Percentiles rank a stretch among this genome's conserved stretches.
phyloP scores from a whole-genome alignment of 1,140 invertebrate species.

The Tachypleus tridentatus region DNA sequence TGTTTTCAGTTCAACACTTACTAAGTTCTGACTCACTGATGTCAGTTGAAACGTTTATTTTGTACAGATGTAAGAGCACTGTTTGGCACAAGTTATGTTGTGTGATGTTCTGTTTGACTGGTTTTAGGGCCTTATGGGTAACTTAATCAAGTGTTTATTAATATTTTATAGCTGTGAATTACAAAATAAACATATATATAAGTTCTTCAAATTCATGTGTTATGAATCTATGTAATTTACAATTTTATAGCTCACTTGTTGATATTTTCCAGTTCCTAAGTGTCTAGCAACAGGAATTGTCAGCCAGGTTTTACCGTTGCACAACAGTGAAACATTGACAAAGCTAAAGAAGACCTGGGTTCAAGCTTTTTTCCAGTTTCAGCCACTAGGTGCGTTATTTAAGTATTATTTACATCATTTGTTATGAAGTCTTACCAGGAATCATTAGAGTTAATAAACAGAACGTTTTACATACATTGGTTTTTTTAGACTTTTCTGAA shows the following conservation, averaged over 20 bases:
- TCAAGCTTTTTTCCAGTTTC: slow-evolving; percentile 61
- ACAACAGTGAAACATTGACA: slow-evolving; percentile 62
- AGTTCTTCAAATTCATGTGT: background rate
- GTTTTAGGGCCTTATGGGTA: background rate
- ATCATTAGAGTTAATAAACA: too few relatives aligned
- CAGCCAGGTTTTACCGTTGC: slow-evolving; percentile 79
- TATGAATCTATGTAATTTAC: background rate
- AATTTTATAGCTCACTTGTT: background rate
- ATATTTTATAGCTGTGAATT: background rate
- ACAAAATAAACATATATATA: background rate
- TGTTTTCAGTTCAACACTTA: too few relatives aligned
- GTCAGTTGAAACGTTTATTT: too few relatives aligned
- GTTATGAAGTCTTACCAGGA: too few relatives aligned
- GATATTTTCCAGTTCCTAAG: slow-evolving; percentile 56
- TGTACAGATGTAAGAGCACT: too few relatives aligned
- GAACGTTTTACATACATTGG: too few relatives aligned
- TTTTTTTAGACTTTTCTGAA: too few relatives aligned
- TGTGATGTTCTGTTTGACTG: background rate
- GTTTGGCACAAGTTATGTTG: background rate
- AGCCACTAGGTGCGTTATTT: slow-evolving; percentile 59
- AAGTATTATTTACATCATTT: background rate
- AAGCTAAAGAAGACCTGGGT: slow-evolving; percentile 76
- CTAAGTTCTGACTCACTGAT: too few relatives aligned
- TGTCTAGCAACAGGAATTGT: slow-evolving; percentile 74
- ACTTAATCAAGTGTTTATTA: background rate